Conservation (phyloP, 1,140 invertebrate species). For the Brachionus calyciflorus region DNA sequence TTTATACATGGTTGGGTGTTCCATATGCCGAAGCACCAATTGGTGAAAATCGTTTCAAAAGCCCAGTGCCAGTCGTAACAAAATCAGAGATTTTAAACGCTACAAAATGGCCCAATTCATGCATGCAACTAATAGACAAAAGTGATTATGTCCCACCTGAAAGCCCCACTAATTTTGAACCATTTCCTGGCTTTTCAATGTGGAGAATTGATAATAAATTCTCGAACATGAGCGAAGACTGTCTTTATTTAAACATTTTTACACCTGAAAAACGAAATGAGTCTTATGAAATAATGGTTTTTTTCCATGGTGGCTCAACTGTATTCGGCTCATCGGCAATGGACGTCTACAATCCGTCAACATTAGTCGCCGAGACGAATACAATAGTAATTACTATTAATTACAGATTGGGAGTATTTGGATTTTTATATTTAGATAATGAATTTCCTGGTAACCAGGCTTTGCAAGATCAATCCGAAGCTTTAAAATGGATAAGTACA, state of each 20-base stretch:
- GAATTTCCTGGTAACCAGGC: constrained; percentile 48
- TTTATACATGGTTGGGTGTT: constrained; percentile 15
- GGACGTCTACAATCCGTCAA: constrained; percentile 43
- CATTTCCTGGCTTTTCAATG: background rate
- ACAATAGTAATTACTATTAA: constrained; percentile 57
- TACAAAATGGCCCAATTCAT: constrained; percentile 10
- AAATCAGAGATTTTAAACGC: background rate
- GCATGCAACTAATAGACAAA: constrained; percentile 3
- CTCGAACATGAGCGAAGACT: background rate
- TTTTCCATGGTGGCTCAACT: constrained; percentile 48
- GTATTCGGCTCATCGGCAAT: background rate
- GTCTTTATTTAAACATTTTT: background rate
- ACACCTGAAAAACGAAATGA: background rate
- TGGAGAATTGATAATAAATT: background rate
- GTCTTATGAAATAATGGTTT: constrained; percentile 47
- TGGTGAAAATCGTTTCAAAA: constrained; percentile 16
- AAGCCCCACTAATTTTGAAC: no score
- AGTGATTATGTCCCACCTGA: background rate
- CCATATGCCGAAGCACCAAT: constrained; percentile 44
- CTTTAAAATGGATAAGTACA: constrained; percentile 71
- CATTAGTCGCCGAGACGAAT: constrained; percentile 50
- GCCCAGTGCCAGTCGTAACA: background rate
- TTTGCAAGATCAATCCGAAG: constrained; percentile 65
- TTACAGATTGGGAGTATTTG: constrained; percentile 55
- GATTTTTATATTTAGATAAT: constrained; percentile 48